Conservation (phyloP, 2,888 invertebrate genomes). For the Oithona nana region DNA sequence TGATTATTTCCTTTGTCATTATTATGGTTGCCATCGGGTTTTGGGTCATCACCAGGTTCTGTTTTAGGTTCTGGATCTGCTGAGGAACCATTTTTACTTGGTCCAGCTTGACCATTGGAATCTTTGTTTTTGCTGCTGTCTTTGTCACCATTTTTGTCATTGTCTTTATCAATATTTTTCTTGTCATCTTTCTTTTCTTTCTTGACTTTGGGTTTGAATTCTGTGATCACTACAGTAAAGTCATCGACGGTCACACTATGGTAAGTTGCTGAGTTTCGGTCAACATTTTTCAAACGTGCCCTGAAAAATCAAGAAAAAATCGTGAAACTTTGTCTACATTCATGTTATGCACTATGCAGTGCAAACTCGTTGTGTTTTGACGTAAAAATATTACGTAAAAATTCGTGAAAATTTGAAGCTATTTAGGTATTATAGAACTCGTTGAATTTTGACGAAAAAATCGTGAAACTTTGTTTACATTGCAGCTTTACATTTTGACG, state of each 20-base stretch:
- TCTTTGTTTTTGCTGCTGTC: not conserved
- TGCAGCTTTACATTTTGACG: too few species aligned
- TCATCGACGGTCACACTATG: conserved; percentile 92
- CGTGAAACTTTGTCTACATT: not conserved
- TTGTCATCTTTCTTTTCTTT: conserved; percentile 19
- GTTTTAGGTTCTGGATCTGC: too few species aligned
- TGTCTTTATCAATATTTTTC: not conserved
- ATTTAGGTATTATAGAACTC: too few species aligned
- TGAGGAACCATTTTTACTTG: too few species aligned
- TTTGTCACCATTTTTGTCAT: not conserved
- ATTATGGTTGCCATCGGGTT: too few species aligned
- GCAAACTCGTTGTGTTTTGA: too few species aligned
- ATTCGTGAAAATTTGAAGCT: too few species aligned
- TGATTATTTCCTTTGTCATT: too few species aligned
- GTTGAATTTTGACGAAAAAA: too few species aligned
- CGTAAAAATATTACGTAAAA: too few species aligned
- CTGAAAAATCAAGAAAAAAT: conserved; percentile 23
- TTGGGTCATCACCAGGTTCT: too few species aligned
- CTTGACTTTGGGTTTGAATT: conserved; percentile 59
- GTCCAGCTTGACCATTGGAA: not conserved
- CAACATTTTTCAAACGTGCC: conserved; percentile 74
- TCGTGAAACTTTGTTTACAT: too few species aligned
- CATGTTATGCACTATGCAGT: not conserved
- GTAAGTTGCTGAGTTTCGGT: conserved; percentile 74
- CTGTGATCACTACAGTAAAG: conserved; percentile 89